Base-by-base conservation (phyloP, 2,113 vertebrate species). In the Tetraodon nigroviridis region DNA sequence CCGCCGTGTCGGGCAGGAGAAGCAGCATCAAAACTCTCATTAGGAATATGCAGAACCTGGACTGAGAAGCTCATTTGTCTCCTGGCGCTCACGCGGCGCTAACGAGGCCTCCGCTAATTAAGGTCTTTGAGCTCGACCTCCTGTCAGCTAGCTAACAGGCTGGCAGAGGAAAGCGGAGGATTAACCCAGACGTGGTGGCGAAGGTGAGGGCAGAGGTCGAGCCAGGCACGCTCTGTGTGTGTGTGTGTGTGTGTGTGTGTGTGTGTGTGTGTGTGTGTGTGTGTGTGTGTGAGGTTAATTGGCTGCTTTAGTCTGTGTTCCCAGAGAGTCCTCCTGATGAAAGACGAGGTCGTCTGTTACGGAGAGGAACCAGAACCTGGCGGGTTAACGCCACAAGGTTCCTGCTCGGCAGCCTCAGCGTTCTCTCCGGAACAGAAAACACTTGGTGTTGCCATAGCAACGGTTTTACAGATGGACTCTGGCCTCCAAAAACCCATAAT, bases 21-120 rank as follows among this genome's bases (percentile, higher is more conserved):
- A 6, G 24, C 24, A 24, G 24, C 24, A 24, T 24, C 71, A 82
- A 84, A 84, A 76, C 67, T 65, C 71, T 77, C 77, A 88, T 86
- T 85, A 85, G 64, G 78, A 79, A 81, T 81, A 83, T 69, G 76
- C 76, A 83, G 78, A 59, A 74, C 63, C 57, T 76, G 63, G 73
- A 73, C 64, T 76, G 76, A 83, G 77, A 79, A 75, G 72, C 78
- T 71, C 73, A 76, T 83, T 83, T 79, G 78, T 84, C 80, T 85
- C 68, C 57, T 13, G 13, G 64, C 56, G 69, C 79, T 72, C 70
- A 48, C 70, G 60, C 51, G 16, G 73, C 48, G 22, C 71, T 83
- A 86, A 81, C 74, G 66, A 78, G 79, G 46, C 83, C 20, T 75
- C 61, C 69, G 62, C 85, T 84, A 78, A 79, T 84, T 81, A 84